These are phyloP conservation scores for Acrocephalus kingi DNA, from an alignment of 2,113 vertebrate species.

Conservation along the genomic window DNA sequence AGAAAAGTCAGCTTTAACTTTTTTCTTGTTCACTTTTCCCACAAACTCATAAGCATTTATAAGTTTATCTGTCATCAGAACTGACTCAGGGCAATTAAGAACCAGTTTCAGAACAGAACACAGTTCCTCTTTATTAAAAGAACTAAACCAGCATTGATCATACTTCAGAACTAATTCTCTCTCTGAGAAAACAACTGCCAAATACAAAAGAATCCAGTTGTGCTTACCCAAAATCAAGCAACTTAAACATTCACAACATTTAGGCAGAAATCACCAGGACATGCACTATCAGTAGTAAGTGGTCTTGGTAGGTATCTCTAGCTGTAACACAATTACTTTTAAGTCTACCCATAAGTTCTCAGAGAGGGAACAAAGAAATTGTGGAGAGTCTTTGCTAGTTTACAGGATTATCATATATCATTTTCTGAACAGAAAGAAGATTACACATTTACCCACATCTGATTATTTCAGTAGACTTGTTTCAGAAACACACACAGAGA, in stretches of 20 bases:
- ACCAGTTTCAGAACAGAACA: neutral
- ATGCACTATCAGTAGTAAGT: neutral
- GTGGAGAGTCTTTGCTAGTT: neutral
- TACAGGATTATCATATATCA: neutral
- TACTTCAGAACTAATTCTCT: neutral
- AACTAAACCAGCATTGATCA: neutral
- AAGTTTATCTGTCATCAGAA: neutral
- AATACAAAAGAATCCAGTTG: neutral
- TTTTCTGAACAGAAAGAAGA: neutral
- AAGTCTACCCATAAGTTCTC: neutral
- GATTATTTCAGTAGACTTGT: neutral
- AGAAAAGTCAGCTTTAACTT: neutral
- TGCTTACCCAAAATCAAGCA: neutral
- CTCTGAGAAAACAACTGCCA: neutral
- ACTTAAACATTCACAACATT: neutral
- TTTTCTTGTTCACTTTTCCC: neutral
- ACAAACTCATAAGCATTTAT: neutral
- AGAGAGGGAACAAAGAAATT: neutral
- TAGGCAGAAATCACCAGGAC: neutral
- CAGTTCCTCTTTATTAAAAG: neutral
- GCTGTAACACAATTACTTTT: neutral
- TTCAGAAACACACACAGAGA: neutral
- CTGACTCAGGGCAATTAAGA: neutral
- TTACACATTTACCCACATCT: neutral
- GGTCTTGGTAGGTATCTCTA: neutral